Evolutionary conservation across 2,113 vertebrate species (phyloP).

Genomic region (Pangasianodon hypophthalmus): DNA sequence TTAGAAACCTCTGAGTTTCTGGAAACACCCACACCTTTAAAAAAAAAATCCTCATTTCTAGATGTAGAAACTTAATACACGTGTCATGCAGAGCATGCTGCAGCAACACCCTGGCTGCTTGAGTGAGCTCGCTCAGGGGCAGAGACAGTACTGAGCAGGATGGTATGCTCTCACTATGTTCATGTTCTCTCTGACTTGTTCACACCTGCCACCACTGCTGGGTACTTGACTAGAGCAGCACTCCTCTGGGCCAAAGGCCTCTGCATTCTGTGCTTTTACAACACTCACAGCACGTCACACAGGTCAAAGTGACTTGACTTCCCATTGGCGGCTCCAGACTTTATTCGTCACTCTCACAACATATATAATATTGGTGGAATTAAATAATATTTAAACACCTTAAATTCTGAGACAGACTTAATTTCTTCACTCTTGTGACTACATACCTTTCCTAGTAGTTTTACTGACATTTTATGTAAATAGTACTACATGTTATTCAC

Average conservation of each 20-base stretch:
- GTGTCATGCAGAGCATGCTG: not conserved
- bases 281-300: not conserved
- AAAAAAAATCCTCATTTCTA: not conserved
- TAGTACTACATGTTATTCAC: not conserved
- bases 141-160: not conserved
- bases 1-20: not conserved
- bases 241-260: not conserved
- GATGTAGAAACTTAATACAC: not conserved
- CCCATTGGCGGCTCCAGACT: not conserved
- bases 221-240: too few species aligned
- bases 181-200: constrained; percentile 5
- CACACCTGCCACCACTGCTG: not conserved
- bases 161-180: not conserved
- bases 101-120: not conserved
- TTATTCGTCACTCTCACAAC: not conserved
- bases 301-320: not conserved
- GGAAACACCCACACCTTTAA: not conserved
- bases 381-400: not conserved
- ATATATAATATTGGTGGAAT: not conserved
- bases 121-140: not conserved
- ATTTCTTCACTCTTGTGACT: not conserved
- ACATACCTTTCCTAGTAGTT: not conserved
- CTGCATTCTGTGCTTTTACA: not conserved
- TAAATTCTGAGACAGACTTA: not conserved
- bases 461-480: not conserved